Percentiles rank a stretch among this genome's conserved stretches.
These are phyloP conservation scores for Polylopha cassiicola DNA, from an alignment of 2,888 invertebrate species.

Conservation along the genomic window DNA sequence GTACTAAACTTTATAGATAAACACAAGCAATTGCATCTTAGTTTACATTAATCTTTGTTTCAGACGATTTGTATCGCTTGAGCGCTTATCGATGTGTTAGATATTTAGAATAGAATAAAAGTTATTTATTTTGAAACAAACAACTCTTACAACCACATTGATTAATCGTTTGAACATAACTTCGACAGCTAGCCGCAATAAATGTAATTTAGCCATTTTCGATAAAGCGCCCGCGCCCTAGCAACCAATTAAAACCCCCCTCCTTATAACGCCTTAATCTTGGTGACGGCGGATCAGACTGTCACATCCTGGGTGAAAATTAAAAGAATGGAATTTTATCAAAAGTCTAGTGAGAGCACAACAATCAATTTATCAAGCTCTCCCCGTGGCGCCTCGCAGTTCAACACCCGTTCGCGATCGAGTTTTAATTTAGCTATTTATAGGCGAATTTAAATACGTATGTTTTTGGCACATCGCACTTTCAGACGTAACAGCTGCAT, in stretches of 20 bases:
- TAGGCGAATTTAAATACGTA: slow-evolving; percentile 46
- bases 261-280: slow-evolving; percentile 21
- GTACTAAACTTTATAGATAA: no score
- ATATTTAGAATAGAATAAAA: no score
- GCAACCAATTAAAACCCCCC: slow-evolving; percentile 9
- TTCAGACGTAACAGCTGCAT: slow-evolving; percentile 11
- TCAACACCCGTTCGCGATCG: slow-evolving; percentile 50
- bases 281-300: slow-evolving; percentile 11
- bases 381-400: slow-evolving; percentile 47
- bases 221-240: neutral
- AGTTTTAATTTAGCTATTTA: slow-evolving; percentile 55
- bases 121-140: no score
- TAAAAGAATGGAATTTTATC: slow-evolving; percentile 18
- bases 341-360: slow-evolving; percentile 1
- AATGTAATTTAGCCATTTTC: neutral
- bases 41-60: no score
- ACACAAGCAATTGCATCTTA: no score
- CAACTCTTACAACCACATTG: no score
- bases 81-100: no score
- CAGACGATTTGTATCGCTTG: no score
- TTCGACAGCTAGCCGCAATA: no score
- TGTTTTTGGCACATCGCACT: slow-evolving; percentile 37
- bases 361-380: slow-evolving; percentile 25
- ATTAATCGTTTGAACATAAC: no score
- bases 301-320: slow-evolving; percentile 17